phyloP scores from a whole-genome alignment of 2,888 invertebrate genomes.

The Hemithea aestivaria region DNA sequence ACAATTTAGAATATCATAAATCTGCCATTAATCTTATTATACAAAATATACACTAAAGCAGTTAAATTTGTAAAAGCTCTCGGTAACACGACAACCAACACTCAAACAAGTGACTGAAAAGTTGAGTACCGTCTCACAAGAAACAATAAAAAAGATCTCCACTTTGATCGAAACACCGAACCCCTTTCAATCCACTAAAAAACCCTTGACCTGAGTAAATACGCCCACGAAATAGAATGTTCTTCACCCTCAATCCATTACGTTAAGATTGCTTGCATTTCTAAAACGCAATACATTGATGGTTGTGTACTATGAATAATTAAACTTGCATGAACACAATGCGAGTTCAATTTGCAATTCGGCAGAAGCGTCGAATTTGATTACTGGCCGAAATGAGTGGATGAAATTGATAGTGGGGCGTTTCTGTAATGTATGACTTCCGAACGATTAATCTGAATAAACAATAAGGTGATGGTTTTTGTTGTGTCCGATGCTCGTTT shows the following conservation, averaged over 20 bases:
- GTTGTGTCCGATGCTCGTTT: constrained; percentile 25
- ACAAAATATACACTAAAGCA: too few relatives aligned
- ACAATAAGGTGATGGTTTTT: too few relatives aligned
- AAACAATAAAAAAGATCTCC: constrained; percentile 13
- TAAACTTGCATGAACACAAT: constrained; percentile 23
- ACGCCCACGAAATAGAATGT: constrained; percentile 11
- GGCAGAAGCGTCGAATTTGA: constrained; percentile 27
- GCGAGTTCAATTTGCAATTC: constrained; percentile 29
- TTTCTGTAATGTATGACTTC: constrained; percentile 9
- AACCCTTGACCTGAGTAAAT: constrained; percentile 13
- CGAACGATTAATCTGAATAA: too few relatives aligned
- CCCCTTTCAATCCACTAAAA: constrained; percentile 16
- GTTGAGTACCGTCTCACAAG: constrained; percentile 1
- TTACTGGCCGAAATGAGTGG: constrained; percentile 23
- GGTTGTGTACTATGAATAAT: constrained; percentile 22
- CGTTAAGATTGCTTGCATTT: constrained; percentile 14
- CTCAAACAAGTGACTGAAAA: background rate
- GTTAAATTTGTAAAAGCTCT: too few relatives aligned
- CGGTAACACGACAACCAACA: too few relatives aligned
- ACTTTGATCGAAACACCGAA: constrained; percentile 10
- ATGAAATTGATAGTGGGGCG: background rate
- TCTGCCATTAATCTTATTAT: too few relatives aligned
- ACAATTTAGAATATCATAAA: too few relatives aligned
- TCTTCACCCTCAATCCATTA: constrained; percentile 11
- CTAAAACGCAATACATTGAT: constrained; percentile 18